These are phyloP conservation scores for Vultur gryphus DNA, from an alignment of 2,797 vertebrate genomes.

Conservation along the genomic window DNA sequence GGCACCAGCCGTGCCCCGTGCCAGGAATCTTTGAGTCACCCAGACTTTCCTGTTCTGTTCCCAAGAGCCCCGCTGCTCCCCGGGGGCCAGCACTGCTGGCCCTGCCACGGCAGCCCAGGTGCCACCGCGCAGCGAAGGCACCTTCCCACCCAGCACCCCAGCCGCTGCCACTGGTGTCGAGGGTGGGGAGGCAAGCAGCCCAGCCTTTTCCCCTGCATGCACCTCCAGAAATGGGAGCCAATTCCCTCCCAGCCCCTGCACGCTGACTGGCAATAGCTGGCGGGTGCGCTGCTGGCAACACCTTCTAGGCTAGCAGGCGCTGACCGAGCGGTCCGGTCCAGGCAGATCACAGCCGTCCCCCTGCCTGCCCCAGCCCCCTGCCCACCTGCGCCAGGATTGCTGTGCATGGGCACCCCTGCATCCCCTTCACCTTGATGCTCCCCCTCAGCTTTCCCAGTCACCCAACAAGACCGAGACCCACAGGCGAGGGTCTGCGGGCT, in stretches of 20 bases:
- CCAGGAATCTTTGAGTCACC: constrained; percentile 46
- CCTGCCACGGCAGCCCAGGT: not conserved
- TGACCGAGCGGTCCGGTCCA: accelerated
- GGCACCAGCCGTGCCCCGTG: not conserved
- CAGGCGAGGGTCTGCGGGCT: accelerated
- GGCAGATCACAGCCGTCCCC: not conserved
- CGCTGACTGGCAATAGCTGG: not conserved
- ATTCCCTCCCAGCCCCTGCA: not conserved
- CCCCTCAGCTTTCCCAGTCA: not conserved
- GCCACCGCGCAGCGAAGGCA: accelerated
- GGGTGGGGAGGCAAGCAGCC: not conserved
- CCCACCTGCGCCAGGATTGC: not conserved
- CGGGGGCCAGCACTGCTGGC: not conserved
- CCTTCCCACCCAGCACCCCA: not conserved
- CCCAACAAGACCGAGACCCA: accelerated
- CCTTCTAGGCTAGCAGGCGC: not conserved
- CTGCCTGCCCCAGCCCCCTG: not conserved
- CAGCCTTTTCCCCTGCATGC: not conserved
- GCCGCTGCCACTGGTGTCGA: accelerated
- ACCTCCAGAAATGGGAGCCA: not conserved
- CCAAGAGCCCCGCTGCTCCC: not conserved
- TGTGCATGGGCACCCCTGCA: accelerated
- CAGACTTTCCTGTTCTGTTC: not conserved
- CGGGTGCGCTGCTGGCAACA: not conserved
- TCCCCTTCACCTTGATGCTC: accelerated